Percentiles rank a stretch among this genome's conserved stretches.
Evolutionary conservation across 2,888 invertebrate species (phyloP).

Genomic region (Hydriomena furcata): DNA sequence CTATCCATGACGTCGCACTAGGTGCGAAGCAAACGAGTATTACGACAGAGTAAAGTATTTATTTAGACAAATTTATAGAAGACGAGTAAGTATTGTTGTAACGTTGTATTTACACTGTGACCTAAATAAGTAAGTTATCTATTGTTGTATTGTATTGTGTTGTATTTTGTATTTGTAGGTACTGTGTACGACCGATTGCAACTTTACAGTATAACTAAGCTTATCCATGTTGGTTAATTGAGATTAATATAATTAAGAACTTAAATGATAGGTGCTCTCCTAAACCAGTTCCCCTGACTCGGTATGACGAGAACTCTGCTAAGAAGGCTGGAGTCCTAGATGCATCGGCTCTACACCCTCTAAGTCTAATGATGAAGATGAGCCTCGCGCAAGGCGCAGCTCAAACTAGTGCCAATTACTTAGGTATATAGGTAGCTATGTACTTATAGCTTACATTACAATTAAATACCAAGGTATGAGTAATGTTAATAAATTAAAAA

Average conservation of each 20-base stretch:
- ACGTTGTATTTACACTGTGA: slow-evolving; percentile 31
- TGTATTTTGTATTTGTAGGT: too few relatives aligned
- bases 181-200: slow-evolving; percentile 37
- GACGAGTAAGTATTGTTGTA: slow-evolving; percentile 39
- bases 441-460: not conserved
- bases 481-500: slow-evolving; percentile 1
- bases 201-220: not conserved
- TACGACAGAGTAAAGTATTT: slow-evolving; percentile 48
- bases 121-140: slow-evolving; percentile 17
- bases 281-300: too few relatives aligned
- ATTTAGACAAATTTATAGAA: slow-evolving; percentile 51
- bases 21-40: slow-evolving; percentile 41
- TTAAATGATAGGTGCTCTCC: too few relatives aligned
- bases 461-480: slow-evolving; percentile 7
- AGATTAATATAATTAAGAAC: too few relatives aligned
- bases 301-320: too few relatives aligned
- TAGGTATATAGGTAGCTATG: too few relatives aligned
- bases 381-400: slow-evolving; percentile 17
- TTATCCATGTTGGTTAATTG: too few relatives aligned
- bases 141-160: too few relatives aligned
- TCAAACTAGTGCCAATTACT: slow-evolving; percentile 41
- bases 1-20: slow-evolving; percentile 34
- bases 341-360: not conserved
- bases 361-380: not conserved
- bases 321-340: too few relatives aligned